phyloP scores from a whole-genome alignment of 1,140 invertebrate species.

The Drosophila busckii region DNA sequence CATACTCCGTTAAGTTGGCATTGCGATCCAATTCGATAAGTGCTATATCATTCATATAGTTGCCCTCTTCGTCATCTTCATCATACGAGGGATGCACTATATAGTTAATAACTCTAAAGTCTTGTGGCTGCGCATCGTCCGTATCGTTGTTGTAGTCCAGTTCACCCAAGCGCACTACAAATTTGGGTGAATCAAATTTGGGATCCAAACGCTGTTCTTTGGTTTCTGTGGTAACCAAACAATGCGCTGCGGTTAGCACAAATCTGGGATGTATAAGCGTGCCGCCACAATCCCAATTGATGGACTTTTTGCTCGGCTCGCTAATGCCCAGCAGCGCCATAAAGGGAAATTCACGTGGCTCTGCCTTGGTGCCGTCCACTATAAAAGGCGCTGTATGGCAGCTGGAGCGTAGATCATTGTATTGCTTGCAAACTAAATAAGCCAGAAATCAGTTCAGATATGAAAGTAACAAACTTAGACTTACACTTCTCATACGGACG shows the following conservation, averaged over 20 bases:
- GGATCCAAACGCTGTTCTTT: slow-evolving; percentile 44
- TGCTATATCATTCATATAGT: slow-evolving; percentile 81
- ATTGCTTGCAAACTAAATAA: slow-evolving; percentile 45
- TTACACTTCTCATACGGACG: slow-evolving; percentile 45
- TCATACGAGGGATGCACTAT: slow-evolving; percentile 80
- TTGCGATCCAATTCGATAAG: slow-evolving; percentile 79
- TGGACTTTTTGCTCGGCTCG: neutral
- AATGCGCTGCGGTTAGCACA: slow-evolving; percentile 78
- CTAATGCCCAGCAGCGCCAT: slow-evolving; percentile 71
- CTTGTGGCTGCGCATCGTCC: slow-evolving; percentile 78
- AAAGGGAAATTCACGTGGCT: slow-evolving; percentile 73
- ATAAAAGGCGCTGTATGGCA: slow-evolving; percentile 55
- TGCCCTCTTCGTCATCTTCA: slow-evolving; percentile 64
- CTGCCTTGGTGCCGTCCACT: slow-evolving; percentile 58
- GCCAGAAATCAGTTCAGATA: too few species aligned
- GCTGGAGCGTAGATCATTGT: slow-evolving; percentile 30
- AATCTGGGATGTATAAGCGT: slow-evolving; percentile 77
- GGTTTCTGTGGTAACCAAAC: slow-evolving; percentile 47
- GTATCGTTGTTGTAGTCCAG: slow-evolving; percentile 78
- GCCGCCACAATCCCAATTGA: slow-evolving; percentile 74
- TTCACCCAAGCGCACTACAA: slow-evolving; percentile 80
- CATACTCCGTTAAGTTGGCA: slow-evolving; percentile 79
- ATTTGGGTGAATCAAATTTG: slow-evolving; percentile 46
- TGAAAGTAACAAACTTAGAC: neutral
- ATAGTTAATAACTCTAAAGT: slow-evolving; percentile 78